These are phyloP conservation scores for Eupithecia subfuscata DNA, from an alignment of 2,888 invertebrate species.

Conservation along the genomic window DNA sequence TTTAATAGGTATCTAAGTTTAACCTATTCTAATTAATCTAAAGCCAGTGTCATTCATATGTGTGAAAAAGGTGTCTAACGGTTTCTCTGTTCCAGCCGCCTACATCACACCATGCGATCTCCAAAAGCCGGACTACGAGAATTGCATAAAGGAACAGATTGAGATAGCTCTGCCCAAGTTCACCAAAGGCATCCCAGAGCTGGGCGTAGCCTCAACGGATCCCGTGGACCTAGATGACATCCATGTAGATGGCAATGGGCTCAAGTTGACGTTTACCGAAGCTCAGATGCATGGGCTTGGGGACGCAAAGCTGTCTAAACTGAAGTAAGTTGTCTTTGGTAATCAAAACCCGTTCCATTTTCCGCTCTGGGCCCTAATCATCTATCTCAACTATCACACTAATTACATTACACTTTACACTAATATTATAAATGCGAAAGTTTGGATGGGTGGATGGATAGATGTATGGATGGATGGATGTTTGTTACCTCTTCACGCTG, in stretches of 20 bases:
- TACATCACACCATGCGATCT: slow-evolving; percentile 69
- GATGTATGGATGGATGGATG: too few relatives aligned
- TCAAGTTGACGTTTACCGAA: slow-evolving; percentile 64
- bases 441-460: too few relatives aligned
- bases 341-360: too few relatives aligned
- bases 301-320: slow-evolving; percentile 55
- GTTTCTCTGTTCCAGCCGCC: slow-evolving; percentile 63
- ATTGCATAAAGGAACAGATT: slow-evolving; percentile 68
- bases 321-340: slow-evolving; percentile 62
- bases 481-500: too few relatives aligned
- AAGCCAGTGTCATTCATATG: too few relatives aligned
- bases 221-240: slow-evolving; percentile 71
- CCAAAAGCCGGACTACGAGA: slow-evolving; percentile 51
- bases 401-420: too few relatives aligned
- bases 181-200: slow-evolving; percentile 69
- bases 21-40: too few relatives aligned
- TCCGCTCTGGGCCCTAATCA: too few relatives aligned
- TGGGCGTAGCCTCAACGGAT: slow-evolving; percentile 70
- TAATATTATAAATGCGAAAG: too few relatives aligned
- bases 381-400: too few relatives aligned
- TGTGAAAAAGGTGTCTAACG: not conserved
- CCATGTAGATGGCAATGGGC: slow-evolving; percentile 67
- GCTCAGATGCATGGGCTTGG: slow-evolving; percentile 69
- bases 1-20: too few relatives aligned
- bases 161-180: slow-evolving; percentile 60